phyloP scores from a whole-genome alignment of 2,888 invertebrate genomes.

The Teinopalpus imperialis region DNA sequence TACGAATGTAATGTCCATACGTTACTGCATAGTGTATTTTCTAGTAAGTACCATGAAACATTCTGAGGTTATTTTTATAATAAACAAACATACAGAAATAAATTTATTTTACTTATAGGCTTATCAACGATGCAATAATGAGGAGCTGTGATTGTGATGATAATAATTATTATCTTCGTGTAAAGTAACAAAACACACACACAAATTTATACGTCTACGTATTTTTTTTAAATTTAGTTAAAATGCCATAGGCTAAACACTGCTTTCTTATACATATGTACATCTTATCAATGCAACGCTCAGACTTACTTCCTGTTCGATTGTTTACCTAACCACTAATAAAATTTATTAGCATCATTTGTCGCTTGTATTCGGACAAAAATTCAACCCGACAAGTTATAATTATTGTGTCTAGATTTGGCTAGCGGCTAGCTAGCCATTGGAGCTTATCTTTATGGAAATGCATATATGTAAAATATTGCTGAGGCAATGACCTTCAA shows the following conservation, averaged over 20 bases:
- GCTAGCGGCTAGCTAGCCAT: conserved; percentile 16
- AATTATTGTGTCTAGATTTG: conserved; percentile 19
- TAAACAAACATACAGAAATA: too few relatives aligned
- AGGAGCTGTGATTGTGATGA: too few relatives aligned
- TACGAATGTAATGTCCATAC: not conserved
- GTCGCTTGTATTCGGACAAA: conserved; percentile 2
- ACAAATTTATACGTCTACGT: too few relatives aligned
- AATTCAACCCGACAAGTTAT: conserved; percentile 12
- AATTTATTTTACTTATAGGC: too few relatives aligned
- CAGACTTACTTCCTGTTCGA: conserved; percentile 18
- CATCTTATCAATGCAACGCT: conserved; percentile 15
- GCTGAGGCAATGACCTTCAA: conserved; percentile 17
- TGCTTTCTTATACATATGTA: not conserved
- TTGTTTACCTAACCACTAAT: conserved; percentile 21
- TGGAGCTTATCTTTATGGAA: conserved; percentile 8
- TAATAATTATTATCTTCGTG: too few relatives aligned
- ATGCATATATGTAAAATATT: conserved; percentile 18
- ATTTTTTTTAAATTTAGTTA: conserved; percentile 3
- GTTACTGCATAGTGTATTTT: not conserved
- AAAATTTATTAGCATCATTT: conserved; percentile 18
- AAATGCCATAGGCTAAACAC: conserved; percentile 8
- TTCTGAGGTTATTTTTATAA: too few relatives aligned
- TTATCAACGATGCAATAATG: too few relatives aligned
- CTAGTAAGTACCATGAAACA: too few relatives aligned
- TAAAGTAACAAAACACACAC: too few relatives aligned